Percentiles rank a stretch among this genome's conserved stretches.
These are phyloP conservation scores for Aleiodes testaceus DNA, from an alignment of 2,888 invertebrate genomes.

Conservation along the genomic window DNA sequence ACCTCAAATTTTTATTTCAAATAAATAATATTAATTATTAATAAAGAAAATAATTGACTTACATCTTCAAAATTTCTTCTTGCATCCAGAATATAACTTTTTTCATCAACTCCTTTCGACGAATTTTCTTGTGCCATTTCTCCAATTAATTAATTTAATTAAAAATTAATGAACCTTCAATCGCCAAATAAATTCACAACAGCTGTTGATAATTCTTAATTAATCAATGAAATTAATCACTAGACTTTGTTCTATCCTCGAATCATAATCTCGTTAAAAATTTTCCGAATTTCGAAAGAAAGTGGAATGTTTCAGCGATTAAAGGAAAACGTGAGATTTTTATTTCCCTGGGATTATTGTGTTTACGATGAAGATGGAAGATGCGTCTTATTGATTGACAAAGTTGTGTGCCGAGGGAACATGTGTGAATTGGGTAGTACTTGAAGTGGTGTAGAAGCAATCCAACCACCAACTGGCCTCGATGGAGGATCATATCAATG, in stretches of 20 bases:
- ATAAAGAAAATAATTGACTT: slow-evolving; percentile 52
- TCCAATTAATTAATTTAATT: not conserved
- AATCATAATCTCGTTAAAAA: no score
- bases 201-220: not conserved
- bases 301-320: no score
- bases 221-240: not conserved
- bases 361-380: not conserved
- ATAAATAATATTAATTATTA: not conserved
- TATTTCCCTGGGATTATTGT: not conserved
- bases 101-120: slow-evolving; percentile 61
- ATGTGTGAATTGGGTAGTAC: not conserved
- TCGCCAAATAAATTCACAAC: not conserved
- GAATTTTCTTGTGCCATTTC: slow-evolving; percentile 48
- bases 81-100: slow-evolving; percentile 70
- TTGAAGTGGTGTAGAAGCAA: slow-evolving; percentile 2
- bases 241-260: no score
- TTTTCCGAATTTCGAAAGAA: no score
- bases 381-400: slow-evolving; percentile 20
- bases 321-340: not conserved
- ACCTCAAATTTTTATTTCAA: not conserved
- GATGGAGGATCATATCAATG: slow-evolving; percentile 2
- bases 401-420: slow-evolving; percentile 13
- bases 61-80: slow-evolving; percentile 67
- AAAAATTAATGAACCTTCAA: not conserved
- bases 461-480: slow-evolving; percentile 19